Percentiles rank a stretch among this genome's conserved stretches.
phyloP scores from a whole-genome alignment of 2,113 vertebrate genomes.

The Cephalopholis sonnerati region DNA sequence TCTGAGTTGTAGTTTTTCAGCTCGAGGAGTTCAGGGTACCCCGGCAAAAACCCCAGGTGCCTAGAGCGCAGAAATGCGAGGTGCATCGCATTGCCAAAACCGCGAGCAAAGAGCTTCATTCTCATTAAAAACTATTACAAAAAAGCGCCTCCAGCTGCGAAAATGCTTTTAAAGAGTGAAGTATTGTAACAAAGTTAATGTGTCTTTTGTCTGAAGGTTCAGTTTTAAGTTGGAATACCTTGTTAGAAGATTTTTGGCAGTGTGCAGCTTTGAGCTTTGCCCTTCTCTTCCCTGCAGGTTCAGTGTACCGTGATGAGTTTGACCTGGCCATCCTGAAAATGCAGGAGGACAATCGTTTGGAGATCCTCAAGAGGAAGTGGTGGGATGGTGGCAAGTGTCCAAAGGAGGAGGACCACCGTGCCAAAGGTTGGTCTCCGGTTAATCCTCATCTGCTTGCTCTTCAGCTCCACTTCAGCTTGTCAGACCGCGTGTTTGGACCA shows the following conservation, averaged over 20 bases:
- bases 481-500: not conserved
- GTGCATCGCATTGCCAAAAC: no score
- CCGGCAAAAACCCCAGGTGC: no score
- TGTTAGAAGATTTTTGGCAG: not conserved
- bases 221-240: not conserved
- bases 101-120: no score
- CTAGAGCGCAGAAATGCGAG: no score
- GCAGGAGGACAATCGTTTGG: conserved; percentile 97
- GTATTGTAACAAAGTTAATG: no score
- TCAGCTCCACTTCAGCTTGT: not conserved
- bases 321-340: conserved; percentile 98
- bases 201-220: no score
- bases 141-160: no score
- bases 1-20: no score
- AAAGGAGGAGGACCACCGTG: conserved; percentile 97
- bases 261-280: conserved; percentile 27
- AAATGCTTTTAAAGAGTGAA: no score
- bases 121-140: no score
- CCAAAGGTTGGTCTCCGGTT: conserved; percentile 88
- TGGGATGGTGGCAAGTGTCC: conserved; percentile 99
- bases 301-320: conserved; percentile 95
- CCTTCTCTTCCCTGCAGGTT: conserved; percentile 85
- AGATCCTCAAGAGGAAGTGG: conserved; percentile 98
- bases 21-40: no score
- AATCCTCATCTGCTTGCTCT: conserved; percentile 20